phyloP scores from a whole-genome alignment of 2,888 invertebrate species.

The Brachypalpus laphriformis region DNA sequence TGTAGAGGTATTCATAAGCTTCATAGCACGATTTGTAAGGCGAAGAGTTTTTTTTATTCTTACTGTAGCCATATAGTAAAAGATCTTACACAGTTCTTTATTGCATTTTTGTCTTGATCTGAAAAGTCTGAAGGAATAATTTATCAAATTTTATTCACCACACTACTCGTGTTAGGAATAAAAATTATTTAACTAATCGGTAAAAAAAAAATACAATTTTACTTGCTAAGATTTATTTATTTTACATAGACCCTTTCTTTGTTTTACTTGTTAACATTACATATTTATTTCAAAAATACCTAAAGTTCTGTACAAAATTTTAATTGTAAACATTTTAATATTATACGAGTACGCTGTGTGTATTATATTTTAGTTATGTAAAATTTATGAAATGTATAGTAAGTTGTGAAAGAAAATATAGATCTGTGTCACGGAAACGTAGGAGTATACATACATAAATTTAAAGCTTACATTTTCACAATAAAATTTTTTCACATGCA shows the following conservation, averaged over 20 bases:
- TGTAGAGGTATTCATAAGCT: too few species aligned
- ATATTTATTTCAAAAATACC: conserved; percentile 18
- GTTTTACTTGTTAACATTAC: not conserved
- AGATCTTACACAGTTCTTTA: too few species aligned
- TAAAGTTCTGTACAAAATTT: conserved; percentile 49
- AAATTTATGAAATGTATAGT: not conserved
- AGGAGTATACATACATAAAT: not conserved
- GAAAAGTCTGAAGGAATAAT: too few species aligned
- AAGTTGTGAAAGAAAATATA: not conserved
- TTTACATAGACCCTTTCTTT: not conserved
- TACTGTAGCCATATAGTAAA: too few species aligned
- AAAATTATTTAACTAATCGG: not conserved
- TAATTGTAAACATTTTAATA: conserved; percentile 16
- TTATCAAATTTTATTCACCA: too few species aligned
- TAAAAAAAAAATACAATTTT: not conserved
- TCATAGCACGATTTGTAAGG: too few species aligned
- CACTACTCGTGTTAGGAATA: too few species aligned
- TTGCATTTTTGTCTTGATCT: too few species aligned
- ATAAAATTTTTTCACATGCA: not conserved
- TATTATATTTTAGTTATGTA: not conserved
- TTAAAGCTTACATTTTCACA: not conserved
- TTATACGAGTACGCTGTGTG: not conserved
- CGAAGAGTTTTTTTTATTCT: too few species aligned
- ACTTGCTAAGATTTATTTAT: conserved; percentile 14
- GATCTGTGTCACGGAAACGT: not conserved